Percentiles rank a stretch among this genome's conserved stretches.
Evolutionary conservation across 2,113 vertebrate genomes (phyloP).

Genomic region (Trematocara marginatum): DNA sequence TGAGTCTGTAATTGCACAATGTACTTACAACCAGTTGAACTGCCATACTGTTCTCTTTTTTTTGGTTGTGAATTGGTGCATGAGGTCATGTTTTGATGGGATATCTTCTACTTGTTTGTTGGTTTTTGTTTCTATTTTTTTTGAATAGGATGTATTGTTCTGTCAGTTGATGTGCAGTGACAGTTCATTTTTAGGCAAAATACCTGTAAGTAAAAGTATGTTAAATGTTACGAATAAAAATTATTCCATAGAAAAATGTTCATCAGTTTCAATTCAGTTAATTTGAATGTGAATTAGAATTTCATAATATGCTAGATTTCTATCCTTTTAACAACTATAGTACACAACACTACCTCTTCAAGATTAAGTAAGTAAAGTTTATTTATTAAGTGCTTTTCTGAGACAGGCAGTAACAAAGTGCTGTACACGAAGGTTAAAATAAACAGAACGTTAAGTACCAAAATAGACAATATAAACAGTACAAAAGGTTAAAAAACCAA

Average conservation of each 20-base stretch:
- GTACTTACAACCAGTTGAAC: constrained; percentile 61
- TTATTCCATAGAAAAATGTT: constrained; percentile 44
- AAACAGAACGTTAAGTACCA: background rate
- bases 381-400: background rate
- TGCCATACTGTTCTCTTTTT: constrained; percentile 34
- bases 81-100: constrained; percentile 75
- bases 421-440: background rate
- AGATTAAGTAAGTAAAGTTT: background rate
- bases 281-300: background rate
- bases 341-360: background rate
- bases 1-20: constrained; percentile 64
- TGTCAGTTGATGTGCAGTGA: constrained; percentile 79
- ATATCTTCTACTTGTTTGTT: constrained; percentile 59
- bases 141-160: constrained; percentile 72
- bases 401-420: background rate
- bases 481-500: background rate
- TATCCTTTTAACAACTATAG: background rate
- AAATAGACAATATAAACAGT: background rate
- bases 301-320: background rate
- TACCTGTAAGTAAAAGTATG: constrained; percentile 69
- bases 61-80: constrained; percentile 75
- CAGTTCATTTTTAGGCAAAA: constrained; percentile 78
- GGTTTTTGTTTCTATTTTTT: constrained; percentile 70
- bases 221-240: constrained; percentile 72
- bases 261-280: background rate